A percentile compares a stretch with the other conserved stretches of the same genome.
These are phyloP conservation scores for Anomalospiza imberbis DNA, from an alignment of 2,797 vertebrate genomes.

Conservation along the genomic window DNA sequence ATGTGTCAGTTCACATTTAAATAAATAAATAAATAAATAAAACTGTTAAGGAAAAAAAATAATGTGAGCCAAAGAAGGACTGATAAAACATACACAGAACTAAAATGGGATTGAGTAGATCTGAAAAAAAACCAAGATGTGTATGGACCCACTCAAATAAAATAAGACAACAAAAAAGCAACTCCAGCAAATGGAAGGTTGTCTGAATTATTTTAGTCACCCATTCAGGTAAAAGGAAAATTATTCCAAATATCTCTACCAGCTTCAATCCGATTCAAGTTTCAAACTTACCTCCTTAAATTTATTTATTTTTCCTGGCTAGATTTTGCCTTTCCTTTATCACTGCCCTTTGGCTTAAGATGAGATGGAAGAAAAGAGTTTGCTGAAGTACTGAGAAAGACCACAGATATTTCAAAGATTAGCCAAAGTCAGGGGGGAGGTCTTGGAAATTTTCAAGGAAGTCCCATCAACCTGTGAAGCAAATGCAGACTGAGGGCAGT, in stretches of 20 bases:
- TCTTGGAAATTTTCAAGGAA: background rate
- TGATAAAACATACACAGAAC: background rate
- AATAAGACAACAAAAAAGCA: background rate
- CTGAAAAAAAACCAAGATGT: background rate
- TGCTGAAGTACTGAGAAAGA: background rate
- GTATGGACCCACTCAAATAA: background rate
- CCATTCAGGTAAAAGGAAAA: background rate
- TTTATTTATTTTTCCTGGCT: background rate
- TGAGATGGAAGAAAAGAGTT: background rate
- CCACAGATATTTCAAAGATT: background rate
- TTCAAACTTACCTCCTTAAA: background rate
- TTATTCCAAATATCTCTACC: background rate
- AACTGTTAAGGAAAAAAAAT: background rate
- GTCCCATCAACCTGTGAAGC: accelerated
- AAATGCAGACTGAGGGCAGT: background rate
- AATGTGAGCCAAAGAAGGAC: background rate
- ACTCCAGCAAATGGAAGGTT: background rate
- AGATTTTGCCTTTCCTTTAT: background rate
- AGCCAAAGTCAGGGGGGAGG: accelerated
- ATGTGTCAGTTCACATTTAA: background rate
- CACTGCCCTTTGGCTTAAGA: background rate
- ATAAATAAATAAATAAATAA: background rate
- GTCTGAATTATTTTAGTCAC: background rate
- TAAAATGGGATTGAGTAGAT: background rate
- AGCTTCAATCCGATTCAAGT: background rate